Evolutionary conservation across 2,797 vertebrate species (phyloP).

Genomic region (Toxotes lorentzi): DNA sequence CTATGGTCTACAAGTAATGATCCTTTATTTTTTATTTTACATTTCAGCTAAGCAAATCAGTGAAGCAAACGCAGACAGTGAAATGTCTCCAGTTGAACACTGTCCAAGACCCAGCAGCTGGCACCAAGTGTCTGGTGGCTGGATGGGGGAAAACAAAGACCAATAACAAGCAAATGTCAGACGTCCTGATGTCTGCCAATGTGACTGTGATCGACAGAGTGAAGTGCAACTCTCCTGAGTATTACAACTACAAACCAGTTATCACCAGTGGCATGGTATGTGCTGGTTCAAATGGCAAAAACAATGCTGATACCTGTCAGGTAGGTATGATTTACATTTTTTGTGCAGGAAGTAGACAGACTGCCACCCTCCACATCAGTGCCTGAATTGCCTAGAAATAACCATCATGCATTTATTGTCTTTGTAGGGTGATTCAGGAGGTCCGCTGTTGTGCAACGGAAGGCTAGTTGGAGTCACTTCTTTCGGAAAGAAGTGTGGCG

Average conservation of each 20-base stretch:
- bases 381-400: background rate
- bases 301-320: constrained; percentile 38
- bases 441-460: constrained; percentile 71
- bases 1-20: background rate
- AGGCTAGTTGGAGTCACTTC: constrained; percentile 68
- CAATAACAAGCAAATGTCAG: background rate
- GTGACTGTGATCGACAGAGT: constrained; percentile 73
- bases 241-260: constrained; percentile 45
- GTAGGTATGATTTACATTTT: constrained; percentile 40
- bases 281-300: constrained; percentile 67
- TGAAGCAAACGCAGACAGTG: constrained; percentile 49
- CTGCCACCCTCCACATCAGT: background rate
- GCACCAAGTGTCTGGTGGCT: constrained; percentile 69
- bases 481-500: constrained; percentile 34
- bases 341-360: background rate
- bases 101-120: constrained; percentile 5
- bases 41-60: constrained; percentile 71
- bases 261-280: constrained; percentile 78
- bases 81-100: constrained; percentile 6
- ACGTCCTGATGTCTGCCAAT: constrained; percentile 72
- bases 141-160: constrained; percentile 75
- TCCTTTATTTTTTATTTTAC: background rate
- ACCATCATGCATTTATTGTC: background rate
- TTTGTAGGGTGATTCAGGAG: constrained; percentile 81
- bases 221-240: constrained; percentile 71